phyloP scores from a whole-genome alignment of 2,888 invertebrate species.

The Palloptera scutellata region DNA sequence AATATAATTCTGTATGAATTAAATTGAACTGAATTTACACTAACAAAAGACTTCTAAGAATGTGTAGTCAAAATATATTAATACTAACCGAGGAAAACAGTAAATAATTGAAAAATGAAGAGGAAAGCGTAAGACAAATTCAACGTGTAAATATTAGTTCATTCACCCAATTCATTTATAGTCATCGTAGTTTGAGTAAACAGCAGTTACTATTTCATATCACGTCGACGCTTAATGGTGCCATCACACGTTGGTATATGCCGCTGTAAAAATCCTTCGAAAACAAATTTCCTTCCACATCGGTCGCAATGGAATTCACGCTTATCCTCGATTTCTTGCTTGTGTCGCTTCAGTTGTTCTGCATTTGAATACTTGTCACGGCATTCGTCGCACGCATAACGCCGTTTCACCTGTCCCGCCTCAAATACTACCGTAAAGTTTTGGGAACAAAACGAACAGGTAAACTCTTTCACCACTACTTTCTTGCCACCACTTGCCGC shows the following conservation, averaged over 20 bases:
- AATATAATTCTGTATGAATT: no score
- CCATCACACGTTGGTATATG: conserved; percentile 63
- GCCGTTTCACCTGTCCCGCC: conserved; percentile 60
- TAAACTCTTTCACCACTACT: conserved; percentile 61
- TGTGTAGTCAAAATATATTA: no score
- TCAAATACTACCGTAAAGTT: conserved; percentile 63
- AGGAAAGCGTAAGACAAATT: no score
- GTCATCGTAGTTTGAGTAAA: background rate
- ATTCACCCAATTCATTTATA: no score
- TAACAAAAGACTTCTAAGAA: no score
- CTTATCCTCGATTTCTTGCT: conserved; percentile 61
- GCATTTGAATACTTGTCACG: conserved; percentile 63
- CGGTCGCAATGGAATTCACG: conserved; percentile 61
- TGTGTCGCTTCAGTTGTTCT: conserved; percentile 59
- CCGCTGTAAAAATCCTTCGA: conserved; percentile 62
- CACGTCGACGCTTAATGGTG: conserved; percentile 61
- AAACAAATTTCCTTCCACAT: conserved; percentile 62
- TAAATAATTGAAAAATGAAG: no score
- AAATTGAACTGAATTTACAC: no score
- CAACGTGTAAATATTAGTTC: no score
- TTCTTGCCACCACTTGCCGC: conserved; percentile 58
- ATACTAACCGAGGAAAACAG: no score
- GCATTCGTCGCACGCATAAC: conserved; percentile 62
- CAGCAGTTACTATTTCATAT: conserved; percentile 51
- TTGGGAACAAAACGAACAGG: conserved; percentile 60